These are phyloP conservation scores for fruit fly (Drosophila melanogaster) DNA, from an alignment of 1,140 invertebrate genomes.

Conservation along the genomic window Release_6_plus_ISO1_MT NC_004354.4:5280001-5280500, in stretches of 20 bases:
- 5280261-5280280: too few relatives aligned
- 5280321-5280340: not conserved
- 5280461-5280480: not conserved
- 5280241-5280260: constrained; percentile 24
- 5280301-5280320: not conserved
- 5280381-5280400: not conserved
- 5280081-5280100: too few relatives aligned
- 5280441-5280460: not conserved
- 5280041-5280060: too few relatives aligned
- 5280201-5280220: constrained; percentile 6
- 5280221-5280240: constrained; percentile 20
- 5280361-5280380: not conserved
- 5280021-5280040: too few relatives aligned
- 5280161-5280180: constrained; percentile 62
- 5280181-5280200: constrained; percentile 74
- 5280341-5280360: not conserved
- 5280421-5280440: constrained; percentile 3
- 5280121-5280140: constrained; percentile 21
- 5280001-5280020: too few relatives aligned
- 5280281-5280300: not conserved
- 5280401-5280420: not conserved
- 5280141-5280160: constrained; percentile 34
- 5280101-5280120: constrained; percentile 59
- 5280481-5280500: not conserved
- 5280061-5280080: too few relatives aligned